Conservation (phyloP, 2,888 invertebrate species). For the Himalopsyche tibetana region DNA sequence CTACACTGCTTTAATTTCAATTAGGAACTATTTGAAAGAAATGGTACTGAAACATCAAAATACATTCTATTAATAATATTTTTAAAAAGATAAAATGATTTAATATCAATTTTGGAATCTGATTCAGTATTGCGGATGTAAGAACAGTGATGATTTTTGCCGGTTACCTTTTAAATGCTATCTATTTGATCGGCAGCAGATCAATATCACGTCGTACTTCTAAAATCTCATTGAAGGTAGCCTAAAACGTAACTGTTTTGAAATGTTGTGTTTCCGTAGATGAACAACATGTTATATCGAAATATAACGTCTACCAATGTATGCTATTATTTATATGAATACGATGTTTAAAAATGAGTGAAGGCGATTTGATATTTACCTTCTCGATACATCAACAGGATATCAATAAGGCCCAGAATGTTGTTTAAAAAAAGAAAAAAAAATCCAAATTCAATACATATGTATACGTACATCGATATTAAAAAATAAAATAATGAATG, state of each 20-base stretch:
- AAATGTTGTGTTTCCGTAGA: background rate
- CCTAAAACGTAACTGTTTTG: background rate
- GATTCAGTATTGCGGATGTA: background rate
- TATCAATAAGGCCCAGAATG: constrained; percentile 8
- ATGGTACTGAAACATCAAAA: no score
- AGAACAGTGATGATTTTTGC: background rate
- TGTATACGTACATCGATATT: background rate
- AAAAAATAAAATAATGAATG: constrained; percentile 25
- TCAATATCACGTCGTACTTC: background rate
- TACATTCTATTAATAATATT: no score
- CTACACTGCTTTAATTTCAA: no score
- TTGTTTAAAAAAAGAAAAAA: background rate
- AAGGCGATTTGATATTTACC: constrained; percentile 19
- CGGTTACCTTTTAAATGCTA: background rate
- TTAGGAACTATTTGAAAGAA: no score
- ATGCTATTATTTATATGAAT: background rate
- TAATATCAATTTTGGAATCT: no score
- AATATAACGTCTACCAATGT: background rate
- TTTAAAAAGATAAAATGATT: no score
- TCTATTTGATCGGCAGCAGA: background rate
- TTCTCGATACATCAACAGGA: constrained; percentile 28
- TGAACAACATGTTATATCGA: background rate
- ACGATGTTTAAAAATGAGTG: background rate
- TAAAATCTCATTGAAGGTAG: background rate
- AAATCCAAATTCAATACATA: background rate